Conservation (phyloP, 2,888 invertebrate genomes). For the Hydrotaea diabolus region DNA sequence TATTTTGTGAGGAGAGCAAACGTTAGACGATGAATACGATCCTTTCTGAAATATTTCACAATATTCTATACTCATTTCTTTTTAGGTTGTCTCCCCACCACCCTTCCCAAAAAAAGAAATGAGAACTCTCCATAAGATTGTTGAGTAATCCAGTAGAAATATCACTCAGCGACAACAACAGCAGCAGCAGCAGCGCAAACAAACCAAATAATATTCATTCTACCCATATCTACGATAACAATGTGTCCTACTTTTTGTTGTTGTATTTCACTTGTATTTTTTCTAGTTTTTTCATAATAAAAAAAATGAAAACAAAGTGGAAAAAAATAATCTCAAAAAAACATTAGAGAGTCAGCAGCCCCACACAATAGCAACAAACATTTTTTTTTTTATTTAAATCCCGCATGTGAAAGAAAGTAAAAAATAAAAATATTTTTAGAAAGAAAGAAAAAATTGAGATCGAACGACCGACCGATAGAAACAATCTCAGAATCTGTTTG, state of each 20-base stretch:
- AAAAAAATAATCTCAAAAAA: constrained; percentile 16
- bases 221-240: constrained; percentile 52
- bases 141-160: constrained; percentile 1
- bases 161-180: not conserved
- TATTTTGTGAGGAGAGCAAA: not conserved
- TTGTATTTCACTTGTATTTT: constrained; percentile 21
- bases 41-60: constrained; percentile 5
- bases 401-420: constrained; percentile 35
- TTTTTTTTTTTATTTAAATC: constrained; percentile 24
- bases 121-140: constrained; percentile 32
- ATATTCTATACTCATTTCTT: constrained; percentile 5
- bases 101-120: not conserved
- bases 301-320: constrained; percentile 12
- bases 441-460: constrained; percentile 5
- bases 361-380: constrained; percentile 14
- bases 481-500: not conserved
- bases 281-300: not conserved
- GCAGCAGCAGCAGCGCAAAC: not conserved
- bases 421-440: constrained; percentile 27
- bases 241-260: constrained; percentile 62
- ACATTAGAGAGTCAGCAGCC: not conserved
- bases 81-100: not conserved
- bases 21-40: not conserved
- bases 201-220: constrained; percentile 4
- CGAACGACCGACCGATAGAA: not conserved